phyloP scores from a whole-genome alignment of 2,113 vertebrate genomes.

The Excalfactoria chinensis region DNA sequence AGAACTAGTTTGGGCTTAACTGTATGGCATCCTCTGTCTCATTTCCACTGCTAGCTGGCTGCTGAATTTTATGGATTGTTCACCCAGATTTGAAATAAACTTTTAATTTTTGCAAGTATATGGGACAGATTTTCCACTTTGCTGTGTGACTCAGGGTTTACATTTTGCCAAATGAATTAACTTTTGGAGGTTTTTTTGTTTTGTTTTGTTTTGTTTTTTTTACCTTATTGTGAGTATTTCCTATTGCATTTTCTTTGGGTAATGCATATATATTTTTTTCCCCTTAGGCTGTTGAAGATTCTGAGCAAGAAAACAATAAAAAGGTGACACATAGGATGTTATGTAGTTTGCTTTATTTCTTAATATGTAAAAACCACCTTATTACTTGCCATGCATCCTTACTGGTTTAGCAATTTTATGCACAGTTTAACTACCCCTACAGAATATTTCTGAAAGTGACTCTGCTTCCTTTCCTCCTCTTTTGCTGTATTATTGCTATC shows the following conservation, averaged over 20 bases:
- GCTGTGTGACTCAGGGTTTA: neutral
- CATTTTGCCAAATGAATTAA: neutral
- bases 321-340: constrained; percentile 83
- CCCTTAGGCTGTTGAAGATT: constrained; percentile 87
- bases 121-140: neutral
- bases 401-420: constrained; percentile 16
- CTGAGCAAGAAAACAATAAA: constrained; percentile 95
- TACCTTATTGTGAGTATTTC: constrained; percentile 37
- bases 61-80: neutral
- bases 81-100: neutral
- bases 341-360: constrained; percentile 48
- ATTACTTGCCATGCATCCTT: constrained; percentile 28
- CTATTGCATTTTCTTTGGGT: constrained; percentile 59
- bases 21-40: neutral
- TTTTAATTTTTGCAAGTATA: neutral
- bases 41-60: neutral
- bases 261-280: constrained; percentile 77
- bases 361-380: constrained; percentile 7
- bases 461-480: neutral
- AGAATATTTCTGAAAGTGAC: neutral
- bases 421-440: constrained; percentile 3
- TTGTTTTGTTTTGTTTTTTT: neutral
- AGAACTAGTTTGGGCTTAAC: neutral
- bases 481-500: neutral
- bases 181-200: neutral